These are phyloP conservation scores for Tyrannus savana DNA, from an alignment of 2,113 vertebrate genomes.

Conservation along the genomic window DNA sequence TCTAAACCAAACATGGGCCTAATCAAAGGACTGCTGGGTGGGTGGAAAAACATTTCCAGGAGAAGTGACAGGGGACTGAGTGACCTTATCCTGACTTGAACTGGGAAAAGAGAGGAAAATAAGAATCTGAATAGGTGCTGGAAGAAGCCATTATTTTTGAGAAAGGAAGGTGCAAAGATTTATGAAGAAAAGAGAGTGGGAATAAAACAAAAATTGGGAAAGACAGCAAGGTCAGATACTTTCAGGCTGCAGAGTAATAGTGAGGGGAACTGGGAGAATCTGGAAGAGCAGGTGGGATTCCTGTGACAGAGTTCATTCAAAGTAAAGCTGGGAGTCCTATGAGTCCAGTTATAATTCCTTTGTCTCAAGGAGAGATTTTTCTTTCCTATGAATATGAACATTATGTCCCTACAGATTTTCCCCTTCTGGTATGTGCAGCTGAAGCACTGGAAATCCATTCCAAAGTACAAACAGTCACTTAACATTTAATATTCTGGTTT, in stretches of 20 bases:
- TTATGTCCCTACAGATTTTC: background rate
- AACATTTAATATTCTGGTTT: background rate
- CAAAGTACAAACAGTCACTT: background rate
- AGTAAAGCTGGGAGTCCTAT: background rate
- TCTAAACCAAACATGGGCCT: accelerated
- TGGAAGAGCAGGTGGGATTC: background rate
- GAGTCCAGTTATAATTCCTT: background rate
- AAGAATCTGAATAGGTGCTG: background rate
- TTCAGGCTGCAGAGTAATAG: background rate
- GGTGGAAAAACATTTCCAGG: background rate
- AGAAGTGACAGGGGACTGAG: accelerated
- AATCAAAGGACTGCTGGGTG: background rate
- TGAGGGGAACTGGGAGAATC: background rate
- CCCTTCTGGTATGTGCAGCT: background rate
- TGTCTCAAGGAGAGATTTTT: background rate
- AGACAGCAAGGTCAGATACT: background rate
- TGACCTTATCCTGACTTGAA: background rate
- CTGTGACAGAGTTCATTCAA: background rate
- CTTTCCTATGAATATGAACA: background rate
- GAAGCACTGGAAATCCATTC: background rate
- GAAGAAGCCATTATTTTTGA: background rate
- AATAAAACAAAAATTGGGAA: background rate
- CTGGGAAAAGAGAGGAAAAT: background rate
- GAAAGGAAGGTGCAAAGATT: background rate
- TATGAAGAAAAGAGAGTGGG: background rate